A percentile compares a stretch with the other conserved stretches of the same genome.
These are phyloP conservation scores for Atta colombica DNA, from an alignment of 1,140 invertebrate genomes.

Conservation along the genomic window DNA sequence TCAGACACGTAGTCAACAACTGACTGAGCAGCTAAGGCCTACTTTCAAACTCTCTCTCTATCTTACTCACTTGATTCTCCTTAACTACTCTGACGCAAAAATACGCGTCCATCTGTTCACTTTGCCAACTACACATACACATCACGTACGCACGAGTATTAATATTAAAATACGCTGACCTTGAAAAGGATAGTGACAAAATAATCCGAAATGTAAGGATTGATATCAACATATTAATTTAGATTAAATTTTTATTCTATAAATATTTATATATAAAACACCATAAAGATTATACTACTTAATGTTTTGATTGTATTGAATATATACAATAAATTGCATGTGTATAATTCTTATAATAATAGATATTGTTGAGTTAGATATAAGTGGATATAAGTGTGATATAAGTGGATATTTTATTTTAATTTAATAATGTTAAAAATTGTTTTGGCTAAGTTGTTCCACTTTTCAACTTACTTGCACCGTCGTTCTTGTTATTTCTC, in stretches of 20 bases:
- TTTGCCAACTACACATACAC: not conserved
- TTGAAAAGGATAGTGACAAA: not conserved
- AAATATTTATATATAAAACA: not conserved
- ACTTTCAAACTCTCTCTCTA: conserved; percentile 86
- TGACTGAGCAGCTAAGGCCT: conserved; percentile 84
- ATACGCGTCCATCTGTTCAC: conserved; percentile 41
- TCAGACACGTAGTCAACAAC: conserved; percentile 83
- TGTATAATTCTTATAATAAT: not conserved
- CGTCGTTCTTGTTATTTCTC: too few relatives aligned
- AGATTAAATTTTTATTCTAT: not conserved
- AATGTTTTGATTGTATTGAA: not conserved
- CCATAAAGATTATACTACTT: not conserved
- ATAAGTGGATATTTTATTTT: not conserved
- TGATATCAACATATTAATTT: not conserved
- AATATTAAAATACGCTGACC: not conserved
- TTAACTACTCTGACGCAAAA: conserved; percentile 53
- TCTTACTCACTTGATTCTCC: conserved; percentile 74
- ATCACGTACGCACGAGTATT: not conserved
- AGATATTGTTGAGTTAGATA: not conserved
- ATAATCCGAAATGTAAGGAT: not conserved
- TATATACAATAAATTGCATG: not conserved
- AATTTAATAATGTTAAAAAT: not conserved
- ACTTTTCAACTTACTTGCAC: too few relatives aligned
- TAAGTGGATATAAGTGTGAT: not conserved
- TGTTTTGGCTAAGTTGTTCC: not conserved